These are phyloP conservation scores for Paraescarpia echinospica DNA, from an alignment of 1,140 invertebrate genomes.

Conservation along the genomic window DNA sequence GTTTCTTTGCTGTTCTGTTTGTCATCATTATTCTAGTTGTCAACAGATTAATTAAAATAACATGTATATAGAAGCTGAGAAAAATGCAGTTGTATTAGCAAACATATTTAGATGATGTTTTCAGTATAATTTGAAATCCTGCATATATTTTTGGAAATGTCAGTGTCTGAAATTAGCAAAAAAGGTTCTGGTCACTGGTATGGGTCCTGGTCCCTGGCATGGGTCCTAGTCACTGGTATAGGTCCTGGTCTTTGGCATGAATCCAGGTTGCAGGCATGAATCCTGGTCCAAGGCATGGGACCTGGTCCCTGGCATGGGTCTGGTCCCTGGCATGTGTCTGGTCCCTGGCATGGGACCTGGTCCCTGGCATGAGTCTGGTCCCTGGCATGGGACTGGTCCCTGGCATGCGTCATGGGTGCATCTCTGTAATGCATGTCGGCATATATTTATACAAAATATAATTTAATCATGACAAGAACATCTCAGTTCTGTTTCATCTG, in stretches of 20 bases:
- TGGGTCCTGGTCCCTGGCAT: background rate
- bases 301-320: background rate
- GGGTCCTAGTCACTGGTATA: background rate
- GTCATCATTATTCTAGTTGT: background rate
- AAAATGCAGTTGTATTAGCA: background rate
- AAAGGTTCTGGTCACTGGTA: background rate
- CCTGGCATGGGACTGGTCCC: too few species aligned
- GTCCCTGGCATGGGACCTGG: too few species aligned
- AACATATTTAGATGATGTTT: background rate
- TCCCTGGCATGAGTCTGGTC: too few species aligned
- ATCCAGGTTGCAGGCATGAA: background rate
- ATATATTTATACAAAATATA: background rate
- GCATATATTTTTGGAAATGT: background rate
- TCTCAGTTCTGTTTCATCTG: background rate
- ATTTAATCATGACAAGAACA: conserved; percentile 2
- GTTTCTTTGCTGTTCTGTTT: background rate
- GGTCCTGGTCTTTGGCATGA: too few species aligned
- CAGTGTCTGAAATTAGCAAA: too few species aligned
- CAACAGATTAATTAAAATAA: background rate
- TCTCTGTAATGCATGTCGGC: background rate
- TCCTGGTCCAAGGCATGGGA: too few species aligned
- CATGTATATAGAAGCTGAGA: background rate
- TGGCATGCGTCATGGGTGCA: too few species aligned
- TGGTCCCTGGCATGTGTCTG: background rate
- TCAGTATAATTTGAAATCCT: background rate